phyloP scores from a whole-genome alignment of 1,140 invertebrate genomes.

The Andricus grossulariae region DNA sequence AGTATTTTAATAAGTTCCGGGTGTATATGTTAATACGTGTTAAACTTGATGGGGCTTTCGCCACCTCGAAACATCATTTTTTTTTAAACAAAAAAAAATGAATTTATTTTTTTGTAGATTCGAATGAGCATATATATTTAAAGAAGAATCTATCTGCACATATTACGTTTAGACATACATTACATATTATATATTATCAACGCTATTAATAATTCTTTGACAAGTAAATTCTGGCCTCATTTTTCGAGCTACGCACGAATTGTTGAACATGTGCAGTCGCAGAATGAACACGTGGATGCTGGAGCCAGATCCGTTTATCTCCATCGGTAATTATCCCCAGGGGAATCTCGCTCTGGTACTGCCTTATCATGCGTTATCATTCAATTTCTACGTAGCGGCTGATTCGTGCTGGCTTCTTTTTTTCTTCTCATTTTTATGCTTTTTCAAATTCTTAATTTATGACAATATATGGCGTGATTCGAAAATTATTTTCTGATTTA shows the following conservation, averaged over 20 bases:
- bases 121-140: too few relatives aligned
- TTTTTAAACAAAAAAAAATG: too few relatives aligned
- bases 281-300: conserved; percentile 18
- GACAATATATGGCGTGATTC: too few relatives aligned
- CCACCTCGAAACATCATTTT: too few relatives aligned
- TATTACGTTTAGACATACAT: too few relatives aligned
- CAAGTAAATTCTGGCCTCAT: neutral
- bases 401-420: conserved; percentile 16
- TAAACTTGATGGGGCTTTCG: too few relatives aligned
- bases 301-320: conserved; percentile 3
- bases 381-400: neutral
- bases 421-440: neutral
- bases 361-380: neutral
- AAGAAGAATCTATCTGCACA: too few relatives aligned
- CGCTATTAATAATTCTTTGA: too few relatives aligned
- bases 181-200: too few relatives aligned
- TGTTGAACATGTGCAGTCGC: neutral
- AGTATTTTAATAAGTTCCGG: too few relatives aligned
- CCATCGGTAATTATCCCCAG: conserved; percentile 12
- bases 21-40: too few relatives aligned
- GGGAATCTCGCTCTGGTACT: conserved; percentile 9
- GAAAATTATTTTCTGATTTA: neutral
- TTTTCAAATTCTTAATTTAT: neutral
- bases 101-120: too few relatives aligned
- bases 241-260: conserved; percentile 11